A percentile compares a stretch with the other conserved stretches of the same genome.
These are phyloP conservation scores for Pampusana beccarii DNA, from an alignment of 2,113 vertebrate species.

Conservation along the genomic window DNA sequence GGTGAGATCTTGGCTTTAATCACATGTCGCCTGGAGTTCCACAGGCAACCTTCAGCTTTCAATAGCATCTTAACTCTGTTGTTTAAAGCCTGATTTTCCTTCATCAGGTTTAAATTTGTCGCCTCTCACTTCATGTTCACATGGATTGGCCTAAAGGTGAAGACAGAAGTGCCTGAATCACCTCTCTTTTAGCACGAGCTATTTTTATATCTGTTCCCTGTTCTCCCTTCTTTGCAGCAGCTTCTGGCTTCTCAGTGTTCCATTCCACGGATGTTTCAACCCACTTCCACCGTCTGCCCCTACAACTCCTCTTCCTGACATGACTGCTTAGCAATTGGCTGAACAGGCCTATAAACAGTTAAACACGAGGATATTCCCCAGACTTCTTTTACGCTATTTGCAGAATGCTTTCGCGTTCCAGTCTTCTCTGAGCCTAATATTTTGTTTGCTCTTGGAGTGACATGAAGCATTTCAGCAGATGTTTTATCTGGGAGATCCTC, in stretches of 20 bases:
- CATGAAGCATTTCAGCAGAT: conserved; percentile 38
- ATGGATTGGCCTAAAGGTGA: not conserved
- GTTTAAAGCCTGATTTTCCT: not conserved
- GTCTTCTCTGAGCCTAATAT: conserved; percentile 38
- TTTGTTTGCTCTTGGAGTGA: conserved; percentile 64
- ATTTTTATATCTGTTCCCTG: not conserved
- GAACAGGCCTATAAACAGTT: not conserved
- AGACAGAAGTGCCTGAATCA: not conserved
- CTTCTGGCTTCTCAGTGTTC: not conserved
- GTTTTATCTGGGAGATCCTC: conserved; percentile 60
- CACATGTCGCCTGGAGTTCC: not conserved
- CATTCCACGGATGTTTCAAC: not conserved
- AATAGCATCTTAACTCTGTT: not conserved
- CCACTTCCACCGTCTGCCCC: not conserved
- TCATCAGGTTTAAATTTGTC: not conserved
- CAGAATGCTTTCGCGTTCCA: not conserved
- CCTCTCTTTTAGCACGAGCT: not conserved
- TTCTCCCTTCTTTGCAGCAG: not conserved
- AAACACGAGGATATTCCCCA: not conserved
- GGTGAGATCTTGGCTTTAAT: not conserved
- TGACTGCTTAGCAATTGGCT: not conserved
- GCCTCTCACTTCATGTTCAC: not conserved
- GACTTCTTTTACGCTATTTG: conserved; percentile 41
- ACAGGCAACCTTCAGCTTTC: not conserved
- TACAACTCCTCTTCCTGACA: not conserved